phyloP scores from a whole-genome alignment of 2,888 invertebrate genomes.

The Tholera decimalis region DNA sequence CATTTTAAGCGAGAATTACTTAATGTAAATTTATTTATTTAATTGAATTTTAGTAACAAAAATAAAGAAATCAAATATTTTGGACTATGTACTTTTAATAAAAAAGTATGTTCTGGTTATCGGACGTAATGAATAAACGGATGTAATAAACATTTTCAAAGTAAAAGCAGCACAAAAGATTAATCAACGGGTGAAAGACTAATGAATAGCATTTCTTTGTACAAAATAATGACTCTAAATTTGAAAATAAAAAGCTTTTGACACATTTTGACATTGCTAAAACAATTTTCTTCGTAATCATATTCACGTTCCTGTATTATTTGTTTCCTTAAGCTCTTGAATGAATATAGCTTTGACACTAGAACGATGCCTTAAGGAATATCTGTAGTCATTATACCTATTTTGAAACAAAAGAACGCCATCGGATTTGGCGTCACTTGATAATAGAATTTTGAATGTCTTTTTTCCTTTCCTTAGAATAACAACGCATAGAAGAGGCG shows the following conservation, averaged over 20 bases:
- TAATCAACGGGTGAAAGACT: constrained; percentile 43
- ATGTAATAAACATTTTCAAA: constrained; percentile 4
- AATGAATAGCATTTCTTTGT: constrained; percentile 31
- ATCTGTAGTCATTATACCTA: background rate
- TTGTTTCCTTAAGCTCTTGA: background rate
- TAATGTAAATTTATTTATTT: too few species aligned
- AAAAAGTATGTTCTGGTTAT: background rate
- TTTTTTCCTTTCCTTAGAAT: too few species aligned
- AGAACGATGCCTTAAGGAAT: constrained; percentile 3
- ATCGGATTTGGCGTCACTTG: background rate
- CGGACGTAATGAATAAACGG: too few species aligned
- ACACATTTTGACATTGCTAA: constrained; percentile 5
- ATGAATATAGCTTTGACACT: constrained; percentile 18
- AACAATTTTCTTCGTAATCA: constrained; percentile 13
- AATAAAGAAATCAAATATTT: too few species aligned
- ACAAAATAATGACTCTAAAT: constrained; percentile 30
- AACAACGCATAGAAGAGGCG: too few species aligned
- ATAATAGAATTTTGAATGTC: too few species aligned
- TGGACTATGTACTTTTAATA: too few species aligned
- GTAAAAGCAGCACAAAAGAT: constrained; percentile 36
- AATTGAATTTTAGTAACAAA: too few species aligned
- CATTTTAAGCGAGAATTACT: background rate
- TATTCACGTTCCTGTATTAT: background rate
- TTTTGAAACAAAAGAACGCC: background rate
- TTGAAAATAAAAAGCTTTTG: constrained; percentile 3